A percentile compares a stretch with the other conserved stretches of the same genome.
phyloP scores from a whole-genome alignment of 2,888 invertebrate species.

The Perithous albicinctus region DNA sequence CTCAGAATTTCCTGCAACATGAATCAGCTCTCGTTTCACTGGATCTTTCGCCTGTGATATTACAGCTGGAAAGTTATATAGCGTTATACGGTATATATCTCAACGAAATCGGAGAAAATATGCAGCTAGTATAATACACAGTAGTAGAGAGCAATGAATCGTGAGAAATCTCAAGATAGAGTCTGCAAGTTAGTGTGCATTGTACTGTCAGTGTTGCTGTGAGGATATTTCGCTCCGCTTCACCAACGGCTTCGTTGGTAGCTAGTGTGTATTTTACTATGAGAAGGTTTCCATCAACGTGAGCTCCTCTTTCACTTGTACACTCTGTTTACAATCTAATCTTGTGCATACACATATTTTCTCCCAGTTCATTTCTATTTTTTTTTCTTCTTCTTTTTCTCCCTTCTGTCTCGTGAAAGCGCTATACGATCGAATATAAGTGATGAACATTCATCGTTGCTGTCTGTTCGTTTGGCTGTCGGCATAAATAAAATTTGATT shows the following conservation, averaged over 20 bases:
- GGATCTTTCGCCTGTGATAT: conserved; percentile 4
- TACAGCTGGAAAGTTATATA: conserved; percentile 54
- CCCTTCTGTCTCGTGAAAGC: conserved; percentile 46
- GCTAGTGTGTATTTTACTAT: conserved; percentile 37
- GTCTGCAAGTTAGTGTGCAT: conserved; percentile 20
- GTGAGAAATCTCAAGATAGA: conserved; percentile 65
- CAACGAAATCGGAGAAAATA: conserved; percentile 71
- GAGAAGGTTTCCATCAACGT: conserved; percentile 55
- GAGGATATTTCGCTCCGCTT: conserved; percentile 56
- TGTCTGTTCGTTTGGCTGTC: neutral
- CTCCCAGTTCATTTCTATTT: conserved; percentile 54
- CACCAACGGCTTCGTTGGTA: conserved; percentile 31
- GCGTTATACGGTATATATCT: conserved; percentile 52
- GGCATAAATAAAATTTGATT: neutral
- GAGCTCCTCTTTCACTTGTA: conserved; percentile 34
- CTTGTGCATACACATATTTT: conserved; percentile 47
- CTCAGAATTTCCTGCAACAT: neutral
- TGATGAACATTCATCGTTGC: neutral
- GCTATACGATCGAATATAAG: conserved; percentile 3
- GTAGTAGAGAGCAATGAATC: conserved; percentile 64
- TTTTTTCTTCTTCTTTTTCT: conserved; percentile 25
- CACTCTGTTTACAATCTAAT: conserved; percentile 35
- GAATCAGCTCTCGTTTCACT: conserved; percentile 7
- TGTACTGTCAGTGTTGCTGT: conserved; percentile 27
- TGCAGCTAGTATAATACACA: conserved; percentile 31